Base-by-base conservation (phyloP, 2,797 vertebrate species). In the Protonibea diacanthus region DNA sequence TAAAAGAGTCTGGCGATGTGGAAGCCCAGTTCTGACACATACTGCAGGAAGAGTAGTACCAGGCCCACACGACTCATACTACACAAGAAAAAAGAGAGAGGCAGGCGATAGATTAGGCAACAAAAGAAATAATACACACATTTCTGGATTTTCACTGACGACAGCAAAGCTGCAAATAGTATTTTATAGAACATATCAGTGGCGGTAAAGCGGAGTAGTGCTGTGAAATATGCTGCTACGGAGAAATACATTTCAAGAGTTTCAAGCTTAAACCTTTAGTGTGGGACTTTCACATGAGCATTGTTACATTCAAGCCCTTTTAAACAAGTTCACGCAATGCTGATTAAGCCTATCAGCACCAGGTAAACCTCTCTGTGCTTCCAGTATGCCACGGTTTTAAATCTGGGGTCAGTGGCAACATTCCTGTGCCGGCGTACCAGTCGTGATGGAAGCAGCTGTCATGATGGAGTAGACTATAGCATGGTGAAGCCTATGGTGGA, bases 61-160 rank as follows among this genome's bases (percentile, higher is more conserved):
- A 99, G 90, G 52, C 98, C 97, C 84, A 99, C 64, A 67, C 97
- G 97, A 33, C 95, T 99, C 86, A 99, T 92, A 89, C 98, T 99
- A 48, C 29, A 62, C 20, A 11, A 7, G 48, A 52, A 29, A 44
- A 2, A 21, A 62, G 33, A 52, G 45, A 47, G 52, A 64, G 25
- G 48, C 58, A 52, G 48, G 0, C 0, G 0, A 57, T 2, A 11
- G 11, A 71, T 62, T 1, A 68, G 61, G 42, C 18, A 9, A 73
- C 18, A 21, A 55, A 62, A 25, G 9, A 48, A 29, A 4, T 1
- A 29, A 42, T 40, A n/a, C 9, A 29, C 42, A 10, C 25, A 55
- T 47, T 55, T 48, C 20, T 56, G 48, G 11, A 65, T 59, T 12
- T 2, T 23, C 27, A 2, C 21, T 63, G 29, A 73, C 20, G 21